Evolutionary conservation across 2,888 invertebrate species (phyloP).

Genomic region (Onchidella celtica): DNA sequence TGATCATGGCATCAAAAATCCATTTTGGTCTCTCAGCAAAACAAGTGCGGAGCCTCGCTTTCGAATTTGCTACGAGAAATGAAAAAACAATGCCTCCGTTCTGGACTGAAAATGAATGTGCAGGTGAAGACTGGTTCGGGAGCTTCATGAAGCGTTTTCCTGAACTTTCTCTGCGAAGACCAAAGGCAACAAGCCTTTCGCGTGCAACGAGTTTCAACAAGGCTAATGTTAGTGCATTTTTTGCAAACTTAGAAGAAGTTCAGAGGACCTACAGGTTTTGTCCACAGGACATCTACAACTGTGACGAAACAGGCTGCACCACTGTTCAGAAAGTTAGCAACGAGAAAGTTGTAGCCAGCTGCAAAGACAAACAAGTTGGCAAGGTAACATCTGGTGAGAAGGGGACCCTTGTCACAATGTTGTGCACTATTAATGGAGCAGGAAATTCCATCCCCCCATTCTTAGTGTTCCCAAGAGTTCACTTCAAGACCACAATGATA

Average conservation of each 20-base stretch:
- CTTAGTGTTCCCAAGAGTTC: slow-evolving; percentile 46
- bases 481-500: slow-evolving; percentile 10
- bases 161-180: slow-evolving; percentile 49
- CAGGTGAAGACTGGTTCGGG: slow-evolving; percentile 57
- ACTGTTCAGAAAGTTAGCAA: slow-evolving; percentile 25
- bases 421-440: slow-evolving; percentile 41
- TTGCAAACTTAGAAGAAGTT: not conserved
- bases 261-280: slow-evolving; percentile 7
- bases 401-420: slow-evolving; percentile 38
- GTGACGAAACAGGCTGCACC: slow-evolving; percentile 21
- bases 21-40: slow-evolving; percentile 50
- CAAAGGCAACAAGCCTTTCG: slow-evolving; percentile 55
- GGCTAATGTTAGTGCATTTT: slow-evolving; percentile 24
- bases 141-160: slow-evolving; percentile 48
- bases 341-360: slow-evolving; percentile 3
- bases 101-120: slow-evolving; percentile 51
- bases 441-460: slow-evolving; percentile 47
- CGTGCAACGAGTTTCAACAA: slow-evolving; percentile 54
- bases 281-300: slow-evolving; percentile 12
- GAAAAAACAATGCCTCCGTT: slow-evolving; percentile 42
- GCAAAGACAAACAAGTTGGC: slow-evolving; percentile 3
- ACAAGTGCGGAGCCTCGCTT: slow-evolving; percentile 50
- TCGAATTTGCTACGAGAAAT: slow-evolving; percentile 46
- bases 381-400: slow-evolving; percentile 43
- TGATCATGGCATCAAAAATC: slow-evolving; percentile 42